Base-by-base conservation (phyloP, 2,888 invertebrate species). In the Fragum sueziense region DNA sequence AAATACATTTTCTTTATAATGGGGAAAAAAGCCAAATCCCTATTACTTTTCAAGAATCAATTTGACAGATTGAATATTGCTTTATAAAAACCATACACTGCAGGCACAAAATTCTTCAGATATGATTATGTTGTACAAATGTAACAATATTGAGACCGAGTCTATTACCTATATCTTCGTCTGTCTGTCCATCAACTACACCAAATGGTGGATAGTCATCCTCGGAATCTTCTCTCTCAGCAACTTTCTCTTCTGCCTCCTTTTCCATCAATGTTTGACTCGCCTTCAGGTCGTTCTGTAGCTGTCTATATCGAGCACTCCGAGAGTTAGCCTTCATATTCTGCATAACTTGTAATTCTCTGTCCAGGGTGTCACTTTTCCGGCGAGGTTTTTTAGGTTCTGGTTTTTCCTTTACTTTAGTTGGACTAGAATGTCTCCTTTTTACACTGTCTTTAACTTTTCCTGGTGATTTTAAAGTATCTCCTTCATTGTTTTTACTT, bases 271-370 rank as follows among this genome's bases (percentile, higher is more conserved):
- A 41, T 17, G 27, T 59, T 54, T 73, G 54, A 67, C 61, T 74
- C 7, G 57, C 37, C 25, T 70, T 54, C 17, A 74, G 25, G n/a
- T 74, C 70, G 17, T 74, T 29, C 47, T 70, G 73, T 31, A 78
- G 52, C 62, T 70, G 73, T 34, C 52, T 72, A 69, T 85, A 54
- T 14, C 82, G 17, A 47, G 72, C 72, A 79, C 79, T 81, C 25
- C 77, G 37, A 31, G 81, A 77, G 54, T 71, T 70, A 6, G 80
- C 76, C 68, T 74, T 69, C 11, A 83, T 80, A 54, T 78, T 83
- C 37, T 80, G 72, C 74, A 78, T 76, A 51, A 76, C 79, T 69
- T 80, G 76, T 33, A 76, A 31, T 37, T 74, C 78, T 33, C 69
- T 47, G n/a, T 70, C 74, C n/a, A 74, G 67, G 2, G 47, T 22